phyloP scores from a whole-genome alignment of 2,113 vertebrate genomes.

The Dasyornis broadbenti region DNA sequence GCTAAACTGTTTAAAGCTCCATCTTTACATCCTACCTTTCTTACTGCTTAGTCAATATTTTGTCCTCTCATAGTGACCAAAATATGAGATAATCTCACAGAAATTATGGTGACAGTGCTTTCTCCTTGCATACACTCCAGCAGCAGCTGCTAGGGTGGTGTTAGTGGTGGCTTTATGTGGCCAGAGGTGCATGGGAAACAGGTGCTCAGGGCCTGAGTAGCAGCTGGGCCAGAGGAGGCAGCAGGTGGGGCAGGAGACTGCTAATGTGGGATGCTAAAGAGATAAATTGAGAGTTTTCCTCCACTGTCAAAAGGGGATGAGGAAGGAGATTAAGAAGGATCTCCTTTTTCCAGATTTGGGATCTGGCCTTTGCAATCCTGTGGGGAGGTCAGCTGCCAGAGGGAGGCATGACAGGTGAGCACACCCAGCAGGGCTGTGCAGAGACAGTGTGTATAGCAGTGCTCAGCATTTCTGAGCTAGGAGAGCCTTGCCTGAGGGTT shows the following conservation, averaged over 20 bases:
- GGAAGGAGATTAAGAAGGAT: background rate
- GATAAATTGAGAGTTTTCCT: background rate
- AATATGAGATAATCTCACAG: background rate
- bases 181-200: background rate
- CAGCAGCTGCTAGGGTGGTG: background rate
- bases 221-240: background rate
- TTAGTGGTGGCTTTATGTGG: background rate
- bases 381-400: background rate
- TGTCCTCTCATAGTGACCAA: background rate
- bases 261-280: background rate
- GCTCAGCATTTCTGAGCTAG: too few relatives aligned
- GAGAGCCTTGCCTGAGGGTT: background rate
- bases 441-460: background rate
- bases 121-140: background rate
- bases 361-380: accelerated
- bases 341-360: background rate
- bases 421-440: accelerated
- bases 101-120: background rate
- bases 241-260: background rate
- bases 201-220: background rate
- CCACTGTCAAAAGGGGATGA: background rate
- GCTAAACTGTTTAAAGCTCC: background rate
- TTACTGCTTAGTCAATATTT: background rate
- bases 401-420: background rate
- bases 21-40: background rate